Evolutionary conservation across 2,797 vertebrate species (phyloP).

Genomic region (Pteropus rufus): DNA sequence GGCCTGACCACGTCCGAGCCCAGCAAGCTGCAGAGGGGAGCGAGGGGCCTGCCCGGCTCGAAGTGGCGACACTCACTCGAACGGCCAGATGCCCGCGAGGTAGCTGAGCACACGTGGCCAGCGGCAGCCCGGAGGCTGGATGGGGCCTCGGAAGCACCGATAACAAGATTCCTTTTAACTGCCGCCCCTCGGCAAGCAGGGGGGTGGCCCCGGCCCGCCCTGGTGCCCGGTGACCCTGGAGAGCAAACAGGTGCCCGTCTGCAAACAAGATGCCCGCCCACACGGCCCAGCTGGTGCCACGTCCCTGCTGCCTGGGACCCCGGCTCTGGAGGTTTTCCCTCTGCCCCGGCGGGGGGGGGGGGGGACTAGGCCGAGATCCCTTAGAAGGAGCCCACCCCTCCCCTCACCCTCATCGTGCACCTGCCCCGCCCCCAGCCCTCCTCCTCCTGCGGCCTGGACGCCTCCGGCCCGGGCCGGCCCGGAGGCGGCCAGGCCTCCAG

Average conservation of each 20-base stretch:
- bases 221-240: conserved; percentile 74
- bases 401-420: rapidly evolving
- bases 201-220: neutral
- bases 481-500: rapidly evolving
- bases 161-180: conserved; percentile 52
- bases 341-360: neutral
- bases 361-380: rapidly evolving
- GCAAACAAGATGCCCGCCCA: conserved; percentile 70
- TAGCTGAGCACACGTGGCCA: conserved; percentile 49
- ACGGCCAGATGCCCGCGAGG: conserved; percentile 60
- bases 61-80: neutral
- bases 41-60: neutral
- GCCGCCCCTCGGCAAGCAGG: neutral
- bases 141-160: conserved; percentile 37
- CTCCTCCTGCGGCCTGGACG: rapidly evolving
- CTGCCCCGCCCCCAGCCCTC: neutral
- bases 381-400: rapidly evolving
- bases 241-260: conserved; percentile 74
- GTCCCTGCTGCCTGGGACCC: neutral
- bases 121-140: conserved; percentile 46
- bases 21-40: neutral
- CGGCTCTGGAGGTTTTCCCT: neutral
- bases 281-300: neutral
- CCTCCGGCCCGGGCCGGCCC: neutral
- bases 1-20: rapidly evolving